A percentile compares a stretch with the other conserved stretches of the same genome.
phyloP scores from a whole-genome alignment of 2,797 vertebrate genomes.

The Acanthurus tractus region DNA sequence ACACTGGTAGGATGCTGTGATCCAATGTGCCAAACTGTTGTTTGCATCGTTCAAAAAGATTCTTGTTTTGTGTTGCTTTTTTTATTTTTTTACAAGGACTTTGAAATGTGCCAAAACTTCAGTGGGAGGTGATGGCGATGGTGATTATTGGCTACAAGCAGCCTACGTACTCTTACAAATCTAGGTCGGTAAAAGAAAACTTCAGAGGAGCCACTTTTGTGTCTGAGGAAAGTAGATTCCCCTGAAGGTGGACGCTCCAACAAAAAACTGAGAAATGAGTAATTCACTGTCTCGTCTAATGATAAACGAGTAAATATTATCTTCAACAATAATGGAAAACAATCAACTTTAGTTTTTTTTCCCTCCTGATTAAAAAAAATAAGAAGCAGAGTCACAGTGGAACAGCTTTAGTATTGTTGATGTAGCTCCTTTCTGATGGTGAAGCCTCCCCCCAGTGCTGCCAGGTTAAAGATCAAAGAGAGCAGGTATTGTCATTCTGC shows the following conservation, averaged over 20 bases:
- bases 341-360: not conserved
- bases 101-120: constrained; percentile 59
- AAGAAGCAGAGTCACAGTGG: not conserved
- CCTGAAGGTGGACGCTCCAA: constrained; percentile 14
- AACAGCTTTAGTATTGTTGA: not conserved
- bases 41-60: constrained; percentile 45
- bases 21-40: constrained; percentile 57
- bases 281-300: constrained; percentile 25
- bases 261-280: constrained; percentile 6
- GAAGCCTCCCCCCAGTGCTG: not conserved
- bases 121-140: constrained; percentile 84
- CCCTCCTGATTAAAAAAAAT: not conserved
- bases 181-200: constrained; percentile 36
- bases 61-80: constrained; percentile 26
- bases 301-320: constrained; percentile 16
- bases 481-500: constrained; percentile 18
- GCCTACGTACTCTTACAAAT: constrained; percentile 53
- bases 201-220: constrained; percentile 23
- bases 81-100: constrained; percentile 19
- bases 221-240: constrained; percentile 13
- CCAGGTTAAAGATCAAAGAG: constrained; percentile 45
- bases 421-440: not conserved
- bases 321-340: constrained; percentile 9
- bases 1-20: constrained; percentile 62
- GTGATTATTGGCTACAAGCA: constrained; percentile 53